Evolutionary conservation across 2,888 invertebrate genomes (phyloP), one percentile per base, ranked within the genome.

Genomic region (Cephonodes hylas): DNA sequence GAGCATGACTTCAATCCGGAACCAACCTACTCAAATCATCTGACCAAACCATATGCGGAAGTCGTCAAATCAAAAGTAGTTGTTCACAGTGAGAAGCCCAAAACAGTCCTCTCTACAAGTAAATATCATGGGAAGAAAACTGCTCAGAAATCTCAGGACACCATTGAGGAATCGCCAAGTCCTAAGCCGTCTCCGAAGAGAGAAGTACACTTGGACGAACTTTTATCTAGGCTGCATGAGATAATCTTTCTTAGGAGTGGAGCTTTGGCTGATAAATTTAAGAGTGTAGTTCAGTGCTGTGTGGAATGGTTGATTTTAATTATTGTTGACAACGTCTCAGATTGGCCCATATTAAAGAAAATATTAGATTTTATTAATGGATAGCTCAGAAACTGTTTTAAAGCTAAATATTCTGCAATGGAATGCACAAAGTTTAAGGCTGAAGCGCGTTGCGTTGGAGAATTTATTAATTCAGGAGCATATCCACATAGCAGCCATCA

Each of bases 361-460:
- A 18, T 53, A 10, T 53, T 42, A 15, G 22, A 25, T 7, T 59
- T 38, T 58, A 38, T 48, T 8, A 45, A 45, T 58, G 59, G 59
- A 18, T 61, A 58, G 6, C 10, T 46, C 6, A 56, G 63, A 63
- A 65, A 66, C 64, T 59, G 63, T 62, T 64, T 65, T 67, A 62
- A 59, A 64, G 63, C 63, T 60, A n/a, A 59, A 45, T 57, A 62
- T 57, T 5, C 31, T 68, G 0, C 71, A 75, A 42, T 74, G 74
- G 76, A 76, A 76, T 45, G 56, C 64, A 1, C 72, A 68, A 59
- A 75, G 75, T 59, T 6, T 75, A 1, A 62, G 61, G 46, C 72
- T 72, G n/a, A 75, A 75, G 48, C 8, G 38, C 5, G 2, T 23
- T 34, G 22, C 20, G 0, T 66, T 75, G 6, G 70, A 70, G 59